A percentile compares a stretch with the other conserved stretches of the same genome.
Conservation (phyloP, 2,797 vertebrate species). For the Danio kyathit region DNA sequence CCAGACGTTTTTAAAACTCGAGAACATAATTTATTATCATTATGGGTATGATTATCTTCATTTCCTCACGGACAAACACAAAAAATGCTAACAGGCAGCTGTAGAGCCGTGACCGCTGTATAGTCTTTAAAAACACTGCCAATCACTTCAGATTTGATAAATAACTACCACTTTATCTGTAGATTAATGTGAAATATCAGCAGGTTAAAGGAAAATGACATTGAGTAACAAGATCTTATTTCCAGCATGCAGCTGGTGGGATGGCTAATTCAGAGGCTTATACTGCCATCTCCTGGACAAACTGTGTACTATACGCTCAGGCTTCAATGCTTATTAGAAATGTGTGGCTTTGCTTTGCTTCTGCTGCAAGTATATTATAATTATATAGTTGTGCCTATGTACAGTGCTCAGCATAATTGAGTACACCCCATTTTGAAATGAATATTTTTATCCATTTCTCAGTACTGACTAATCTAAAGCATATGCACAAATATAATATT, state of each 20-base stretch:
- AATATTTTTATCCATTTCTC: no score
- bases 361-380: no score
- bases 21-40: constrained; percentile 60
- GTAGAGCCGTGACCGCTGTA: constrained; percentile 47
- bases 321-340: no score
- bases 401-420: no score
- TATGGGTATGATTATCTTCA: constrained; percentile 60
- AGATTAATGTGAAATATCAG: constrained; percentile 52
- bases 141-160: constrained; percentile 53
- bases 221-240: constrained; percentile 52
- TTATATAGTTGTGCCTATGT: no score
- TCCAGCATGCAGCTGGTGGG: constrained; percentile 27
- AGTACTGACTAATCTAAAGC: no score
- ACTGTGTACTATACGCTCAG: neutral
- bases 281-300: constrained; percentile 76
- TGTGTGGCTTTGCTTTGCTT: no score
- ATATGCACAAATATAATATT: no score
- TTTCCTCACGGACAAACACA: constrained; percentile 55
- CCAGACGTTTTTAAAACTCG: constrained; percentile 49
- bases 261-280: constrained; percentile 61
- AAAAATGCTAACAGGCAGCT: constrained; percentile 54
- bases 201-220: constrained; percentile 58
- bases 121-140: constrained; percentile 52
- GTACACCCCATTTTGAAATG: no score
- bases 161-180: constrained; percentile 46